Evolutionary conservation across 2,888 invertebrate genomes (phyloP).

Genomic region (Perizoma affinitatum): DNA sequence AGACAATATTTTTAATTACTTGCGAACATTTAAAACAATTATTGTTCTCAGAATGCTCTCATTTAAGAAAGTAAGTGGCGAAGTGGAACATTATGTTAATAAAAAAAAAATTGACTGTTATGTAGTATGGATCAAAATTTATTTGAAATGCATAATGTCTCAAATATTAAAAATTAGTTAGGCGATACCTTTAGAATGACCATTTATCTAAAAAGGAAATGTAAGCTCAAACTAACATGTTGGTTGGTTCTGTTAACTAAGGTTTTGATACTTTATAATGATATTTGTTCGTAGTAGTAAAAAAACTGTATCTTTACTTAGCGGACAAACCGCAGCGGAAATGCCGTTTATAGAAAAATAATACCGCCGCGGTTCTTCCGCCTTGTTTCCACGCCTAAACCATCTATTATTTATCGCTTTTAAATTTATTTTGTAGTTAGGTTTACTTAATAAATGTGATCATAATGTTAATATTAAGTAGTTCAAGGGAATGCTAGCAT

Average conservation of each 20-base stretch:
- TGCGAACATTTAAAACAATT: neutral
- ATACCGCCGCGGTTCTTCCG: neutral
- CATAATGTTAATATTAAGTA: conserved; percentile 53
- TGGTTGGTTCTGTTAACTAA: no score
- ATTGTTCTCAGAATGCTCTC: no score
- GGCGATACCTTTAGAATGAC: neutral
- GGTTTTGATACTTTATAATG: no score
- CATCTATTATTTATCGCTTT: conserved; percentile 22
- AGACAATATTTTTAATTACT: neutral
- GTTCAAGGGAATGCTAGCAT: conserved; percentile 47
- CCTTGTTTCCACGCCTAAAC: conserved; percentile 2
- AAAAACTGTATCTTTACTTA: neutral
- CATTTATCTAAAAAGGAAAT: neutral
- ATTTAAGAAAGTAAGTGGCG: no score
- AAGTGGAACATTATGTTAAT: no score
- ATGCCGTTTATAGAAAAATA: conserved; percentile 3
- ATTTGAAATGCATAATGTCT: neutral
- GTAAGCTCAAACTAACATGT: neutral
- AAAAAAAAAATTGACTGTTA: no score
- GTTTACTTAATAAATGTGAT: conserved; percentile 65
- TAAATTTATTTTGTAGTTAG: conserved; percentile 41
- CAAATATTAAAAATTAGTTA: neutral
- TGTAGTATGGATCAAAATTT: neutral
- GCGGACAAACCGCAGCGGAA: conserved; percentile 10
- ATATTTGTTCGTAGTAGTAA: no score